These are phyloP conservation scores for Microtus montanus DNA, from an alignment of 2,113 vertebrate species.

Conservation along the genomic window DNA sequence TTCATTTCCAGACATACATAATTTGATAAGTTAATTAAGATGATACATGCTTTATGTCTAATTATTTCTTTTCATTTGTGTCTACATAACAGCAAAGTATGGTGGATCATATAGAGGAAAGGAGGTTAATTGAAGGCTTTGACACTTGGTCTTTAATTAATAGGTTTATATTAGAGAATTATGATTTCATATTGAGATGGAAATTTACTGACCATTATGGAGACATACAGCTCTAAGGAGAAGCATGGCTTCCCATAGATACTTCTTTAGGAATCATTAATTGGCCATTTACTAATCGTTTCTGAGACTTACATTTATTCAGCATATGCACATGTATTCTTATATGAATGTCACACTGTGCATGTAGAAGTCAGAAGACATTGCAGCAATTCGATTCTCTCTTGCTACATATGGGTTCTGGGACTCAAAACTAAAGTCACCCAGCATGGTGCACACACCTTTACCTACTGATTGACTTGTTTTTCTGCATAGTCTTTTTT, in stretches of 20 bases:
- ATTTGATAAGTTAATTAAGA: constrained; percentile 70
- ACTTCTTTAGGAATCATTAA: constrained; percentile 18
- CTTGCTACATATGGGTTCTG: not conserved
- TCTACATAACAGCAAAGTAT: constrained; percentile 13
- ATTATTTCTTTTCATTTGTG: constrained; percentile 64
- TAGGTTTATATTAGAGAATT: constrained; percentile 52
- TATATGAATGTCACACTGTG: not conserved
- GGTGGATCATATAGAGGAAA: not conserved
- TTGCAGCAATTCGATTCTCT: not conserved
- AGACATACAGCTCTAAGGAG: constrained; percentile 37
- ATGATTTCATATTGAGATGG: constrained; percentile 55
- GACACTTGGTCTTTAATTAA: constrained; percentile 62
- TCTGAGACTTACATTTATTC: not conserved
- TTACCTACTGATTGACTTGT: not conserved
- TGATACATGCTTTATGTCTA: constrained; percentile 54
- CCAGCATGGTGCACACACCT: not conserved
- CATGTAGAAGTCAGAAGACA: not conserved
- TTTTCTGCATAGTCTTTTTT: not conserved
- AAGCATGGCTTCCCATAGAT: constrained; percentile 3
- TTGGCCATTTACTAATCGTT: constrained; percentile 25
- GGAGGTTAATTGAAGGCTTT: constrained; percentile 68
- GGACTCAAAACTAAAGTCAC: not conserved
- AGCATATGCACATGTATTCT: not conserved
- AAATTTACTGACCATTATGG: not conserved
- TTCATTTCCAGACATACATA: constrained; percentile 46